phyloP scores from a whole-genome alignment of 2,113 vertebrate species.

The Rostratula benghalensis region DNA sequence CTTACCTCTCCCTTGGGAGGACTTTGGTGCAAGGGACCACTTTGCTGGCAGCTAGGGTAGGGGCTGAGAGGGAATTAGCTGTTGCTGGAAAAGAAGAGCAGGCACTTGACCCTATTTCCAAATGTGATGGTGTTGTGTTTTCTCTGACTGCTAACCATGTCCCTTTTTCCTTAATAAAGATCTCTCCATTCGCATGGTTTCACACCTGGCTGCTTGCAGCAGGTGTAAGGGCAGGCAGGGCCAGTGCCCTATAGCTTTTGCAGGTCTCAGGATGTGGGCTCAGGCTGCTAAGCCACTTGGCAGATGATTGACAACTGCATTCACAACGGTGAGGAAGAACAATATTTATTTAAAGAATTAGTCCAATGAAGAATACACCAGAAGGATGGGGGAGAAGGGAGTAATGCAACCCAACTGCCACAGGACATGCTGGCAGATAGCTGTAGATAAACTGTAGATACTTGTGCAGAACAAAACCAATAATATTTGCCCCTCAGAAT shows the following conservation, averaged over 20 bases:
- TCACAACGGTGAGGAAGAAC: not conserved
- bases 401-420: not conserved
- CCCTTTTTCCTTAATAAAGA: not conserved
- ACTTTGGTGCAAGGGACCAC: not conserved
- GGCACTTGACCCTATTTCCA: not conserved
- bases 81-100: not conserved
- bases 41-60: accelerated
- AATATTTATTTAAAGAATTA: not conserved
- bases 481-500: not conserved
- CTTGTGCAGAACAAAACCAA: not conserved
- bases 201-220: not conserved
- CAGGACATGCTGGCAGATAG: not conserved
- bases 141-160: not conserved
- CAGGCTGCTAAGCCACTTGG: not conserved
- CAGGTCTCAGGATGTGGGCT: not conserved
- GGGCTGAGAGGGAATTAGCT: not conserved
- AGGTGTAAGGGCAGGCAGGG: not conserved
- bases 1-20: not conserved
- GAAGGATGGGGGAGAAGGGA: not conserved
- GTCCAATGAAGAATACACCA: not conserved
- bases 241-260: not conserved
- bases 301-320: not conserved
- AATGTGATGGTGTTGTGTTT: not conserved
- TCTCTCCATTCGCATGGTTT: accelerated
- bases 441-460: not conserved